Percentiles rank a stretch among this genome's conserved stretches.
These are phyloP conservation scores for Agapornis canus DNA, from an alignment of 2,797 vertebrate genomes.

Conservation along the genomic window DNA sequence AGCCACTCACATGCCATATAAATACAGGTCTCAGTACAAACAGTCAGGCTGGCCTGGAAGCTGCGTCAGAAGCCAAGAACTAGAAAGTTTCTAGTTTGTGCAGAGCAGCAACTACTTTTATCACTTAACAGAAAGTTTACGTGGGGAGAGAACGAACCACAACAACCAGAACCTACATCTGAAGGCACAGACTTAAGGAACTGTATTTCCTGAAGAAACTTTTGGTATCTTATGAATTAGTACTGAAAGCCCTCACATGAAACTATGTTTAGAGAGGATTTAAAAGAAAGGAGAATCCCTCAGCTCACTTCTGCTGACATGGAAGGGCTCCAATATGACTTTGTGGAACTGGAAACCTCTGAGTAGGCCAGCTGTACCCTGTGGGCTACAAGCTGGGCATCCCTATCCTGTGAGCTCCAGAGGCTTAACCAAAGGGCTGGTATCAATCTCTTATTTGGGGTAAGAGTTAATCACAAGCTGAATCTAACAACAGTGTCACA, in stretches of 20 bases:
- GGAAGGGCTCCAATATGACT: neutral
- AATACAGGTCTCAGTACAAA: neutral
- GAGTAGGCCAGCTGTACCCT: neutral
- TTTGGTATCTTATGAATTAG: neutral
- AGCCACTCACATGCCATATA: neutral
- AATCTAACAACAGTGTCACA: neutral
- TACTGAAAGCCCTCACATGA: neutral
- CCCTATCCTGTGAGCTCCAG: neutral
- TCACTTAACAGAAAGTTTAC: neutral
- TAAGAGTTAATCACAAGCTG: neutral
- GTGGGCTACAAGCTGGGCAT: neutral
- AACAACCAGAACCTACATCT: neutral
- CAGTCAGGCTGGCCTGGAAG: neutral
- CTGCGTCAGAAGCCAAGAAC: neutral
- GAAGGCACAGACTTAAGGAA: neutral
- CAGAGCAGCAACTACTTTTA: neutral
- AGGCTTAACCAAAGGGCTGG: neutral
- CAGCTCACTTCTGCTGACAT: neutral
- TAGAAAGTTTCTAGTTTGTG: neutral
- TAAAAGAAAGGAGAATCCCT: neutral
- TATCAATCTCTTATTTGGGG: neutral
- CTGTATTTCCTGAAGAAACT: neutral
- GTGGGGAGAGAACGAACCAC: neutral
- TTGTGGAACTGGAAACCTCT: neutral
- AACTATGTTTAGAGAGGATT: neutral